Evolutionary conservation across 2,113 vertebrate genomes (phyloP).

Genomic region (Pygoscelis antarcticus): DNA sequence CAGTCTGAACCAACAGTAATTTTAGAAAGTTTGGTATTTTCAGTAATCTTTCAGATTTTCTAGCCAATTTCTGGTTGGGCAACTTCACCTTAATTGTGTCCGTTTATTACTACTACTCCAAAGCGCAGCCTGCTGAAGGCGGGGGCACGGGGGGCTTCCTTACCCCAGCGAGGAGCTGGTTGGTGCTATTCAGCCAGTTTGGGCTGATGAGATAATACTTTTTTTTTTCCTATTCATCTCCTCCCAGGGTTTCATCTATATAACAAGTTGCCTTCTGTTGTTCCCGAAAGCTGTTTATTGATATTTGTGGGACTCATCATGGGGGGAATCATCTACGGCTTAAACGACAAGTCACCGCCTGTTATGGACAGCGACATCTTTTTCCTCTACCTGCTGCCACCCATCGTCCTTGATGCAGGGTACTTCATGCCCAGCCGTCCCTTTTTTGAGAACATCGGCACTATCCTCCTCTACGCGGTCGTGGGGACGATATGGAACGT

Average conservation of each 20-base stretch:
- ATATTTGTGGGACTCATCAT: conserved; percentile 85
- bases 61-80: neutral
- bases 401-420: conserved; percentile 81
- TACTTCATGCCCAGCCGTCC: conserved; percentile 85
- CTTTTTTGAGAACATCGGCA: conserved; percentile 84
- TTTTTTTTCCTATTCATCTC: neutral
- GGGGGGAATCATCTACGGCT: conserved; percentile 79
- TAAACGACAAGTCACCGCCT: conserved; percentile 77
- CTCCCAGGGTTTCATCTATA: conserved; percentile 80
- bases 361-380: conserved; percentile 83
- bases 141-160: neutral
- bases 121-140: neutral
- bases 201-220: neutral
- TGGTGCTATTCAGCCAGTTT: neutral
- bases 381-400: conserved; percentile 86
- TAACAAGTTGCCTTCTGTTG: conserved; percentile 78
- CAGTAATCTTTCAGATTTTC: neutral
- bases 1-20: neutral
- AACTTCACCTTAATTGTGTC: neutral
- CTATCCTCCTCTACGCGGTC: conserved; percentile 74
- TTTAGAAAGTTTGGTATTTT: neutral
- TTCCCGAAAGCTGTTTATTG: conserved; percentile 83
- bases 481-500: conserved; percentile 83
- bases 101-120: neutral
- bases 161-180: neutral